Evolutionary conservation across 2,888 invertebrate species (phyloP).

Genomic region (Megalurothrips usitatus): DNA sequence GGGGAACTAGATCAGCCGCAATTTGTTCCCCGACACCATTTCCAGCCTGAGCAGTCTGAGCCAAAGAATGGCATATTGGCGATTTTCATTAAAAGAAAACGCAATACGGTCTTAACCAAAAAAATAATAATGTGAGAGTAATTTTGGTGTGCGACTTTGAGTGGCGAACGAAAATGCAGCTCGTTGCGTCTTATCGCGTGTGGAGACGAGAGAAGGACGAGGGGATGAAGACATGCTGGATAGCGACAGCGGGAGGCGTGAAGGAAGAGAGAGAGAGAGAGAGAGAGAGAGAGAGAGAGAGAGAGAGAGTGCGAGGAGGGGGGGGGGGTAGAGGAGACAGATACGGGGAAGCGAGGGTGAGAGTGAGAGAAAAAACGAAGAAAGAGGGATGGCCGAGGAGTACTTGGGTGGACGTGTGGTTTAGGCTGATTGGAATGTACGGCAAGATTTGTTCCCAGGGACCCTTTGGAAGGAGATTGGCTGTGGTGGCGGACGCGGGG

Average conservation of each 20-base stretch:
- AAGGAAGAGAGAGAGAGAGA: not conserved
- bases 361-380: not conserved
- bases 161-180: no score
- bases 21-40: no score
- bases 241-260: not conserved
- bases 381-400: not conserved
- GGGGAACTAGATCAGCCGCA: no score
- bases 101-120: no score
- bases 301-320: not conserved
- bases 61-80: no score
- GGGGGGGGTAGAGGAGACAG: not conserved
- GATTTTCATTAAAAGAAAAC: no score
- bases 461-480: constrained; percentile 12
- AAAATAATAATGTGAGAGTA: no score
- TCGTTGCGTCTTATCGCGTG: no score
- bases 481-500: not conserved
- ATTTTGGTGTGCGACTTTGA: no score
- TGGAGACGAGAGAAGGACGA: not conserved
- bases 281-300: not conserved
- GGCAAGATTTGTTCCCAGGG: constrained; percentile 16
- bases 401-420: constrained; percentile 12
- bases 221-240: no score
- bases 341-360: not conserved
- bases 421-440: constrained; percentile 24
- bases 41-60: no score